A percentile compares a stretch with the other conserved stretches of the same genome.
phyloP scores from a whole-genome alignment of 2,888 invertebrate species.

The Nemapogon koenigi region DNA sequence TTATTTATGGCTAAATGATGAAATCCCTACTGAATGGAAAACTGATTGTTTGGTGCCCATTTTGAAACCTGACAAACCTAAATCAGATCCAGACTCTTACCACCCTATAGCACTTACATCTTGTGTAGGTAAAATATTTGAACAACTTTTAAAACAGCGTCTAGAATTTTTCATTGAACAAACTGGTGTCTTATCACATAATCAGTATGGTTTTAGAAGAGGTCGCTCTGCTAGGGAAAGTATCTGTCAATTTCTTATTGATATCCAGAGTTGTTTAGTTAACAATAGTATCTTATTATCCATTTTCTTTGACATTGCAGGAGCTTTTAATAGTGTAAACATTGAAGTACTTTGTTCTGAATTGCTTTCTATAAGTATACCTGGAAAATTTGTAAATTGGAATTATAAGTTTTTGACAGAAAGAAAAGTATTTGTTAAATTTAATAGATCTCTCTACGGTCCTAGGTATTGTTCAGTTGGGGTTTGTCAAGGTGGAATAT shows the following conservation, averaged over 20 bases:
- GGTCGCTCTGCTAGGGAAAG: conserved; percentile 1
- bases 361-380: conserved; percentile 9
- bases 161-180: conserved; percentile 11
- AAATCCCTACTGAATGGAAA: conserved; percentile 15
- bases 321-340: conserved; percentile 13
- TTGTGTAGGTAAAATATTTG: no score
- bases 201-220: conserved; percentile 13
- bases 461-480: conserved; percentile 11
- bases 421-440: conserved; percentile 15
- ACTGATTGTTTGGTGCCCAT: no score
- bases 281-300: neutral
- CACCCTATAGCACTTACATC: conserved; percentile 14
- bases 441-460: conserved; percentile 11
- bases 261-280: neutral
- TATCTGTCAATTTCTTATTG: neutral
- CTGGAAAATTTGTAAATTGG: conserved; percentile 12
- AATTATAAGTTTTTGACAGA: conserved; percentile 12
- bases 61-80: no score
- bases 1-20: conserved; percentile 10
- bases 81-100: conserved; percentile 12
- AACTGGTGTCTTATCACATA: conserved; percentile 10
- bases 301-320: conserved; percentile 10
- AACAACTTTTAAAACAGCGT: conserved; percentile 14
- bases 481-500: conserved; percentile 7
- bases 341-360: conserved; percentile 6